phyloP scores from a whole-genome alignment of 2,888 invertebrate species.

The Sinelater perroti region DNA sequence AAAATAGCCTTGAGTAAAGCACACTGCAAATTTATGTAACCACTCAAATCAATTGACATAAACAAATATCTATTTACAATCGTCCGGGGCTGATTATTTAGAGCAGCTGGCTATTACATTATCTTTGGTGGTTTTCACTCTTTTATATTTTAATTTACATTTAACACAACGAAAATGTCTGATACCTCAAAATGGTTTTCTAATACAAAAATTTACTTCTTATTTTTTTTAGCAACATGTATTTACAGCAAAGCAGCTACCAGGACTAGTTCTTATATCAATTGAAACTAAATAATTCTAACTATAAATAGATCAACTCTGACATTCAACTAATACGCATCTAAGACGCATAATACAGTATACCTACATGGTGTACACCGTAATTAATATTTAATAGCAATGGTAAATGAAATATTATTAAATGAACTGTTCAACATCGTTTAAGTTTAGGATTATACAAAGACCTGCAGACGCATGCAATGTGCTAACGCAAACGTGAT shows the following conservation, averaged over 20 bases:
- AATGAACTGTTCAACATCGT: too few relatives aligned
- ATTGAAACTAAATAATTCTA: neutral
- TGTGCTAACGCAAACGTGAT: conserved; percentile 24
- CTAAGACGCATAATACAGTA: conserved; percentile 6
- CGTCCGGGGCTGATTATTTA: too few relatives aligned
- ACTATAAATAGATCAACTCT: neutral
- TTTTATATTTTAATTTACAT: too few relatives aligned
- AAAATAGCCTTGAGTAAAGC: too few relatives aligned
- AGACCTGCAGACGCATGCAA: conserved; percentile 27
- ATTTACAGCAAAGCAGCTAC: neutral
- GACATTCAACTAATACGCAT: neutral
- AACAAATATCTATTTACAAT: too few relatives aligned
- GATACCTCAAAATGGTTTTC: too few relatives aligned
- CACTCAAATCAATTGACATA: too few relatives aligned
- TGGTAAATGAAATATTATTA: neutral
- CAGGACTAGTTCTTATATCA: conserved; percentile 3
- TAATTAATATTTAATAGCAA: neutral
- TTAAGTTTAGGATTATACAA: conserved; percentile 6
- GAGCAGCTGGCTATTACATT: too few relatives aligned
- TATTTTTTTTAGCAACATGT: neutral
- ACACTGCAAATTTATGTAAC: too few relatives aligned
- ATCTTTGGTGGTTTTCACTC: too few relatives aligned
- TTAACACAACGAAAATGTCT: too few relatives aligned
- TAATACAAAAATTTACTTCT: too few relatives aligned
- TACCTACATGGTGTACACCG: neutral